A percentile compares a stretch with the other conserved stretches of the same genome.
These are phyloP conservation scores for Gorsachius magnificus DNA, from an alignment of 2,797 vertebrate genomes.

Conservation along the genomic window DNA sequence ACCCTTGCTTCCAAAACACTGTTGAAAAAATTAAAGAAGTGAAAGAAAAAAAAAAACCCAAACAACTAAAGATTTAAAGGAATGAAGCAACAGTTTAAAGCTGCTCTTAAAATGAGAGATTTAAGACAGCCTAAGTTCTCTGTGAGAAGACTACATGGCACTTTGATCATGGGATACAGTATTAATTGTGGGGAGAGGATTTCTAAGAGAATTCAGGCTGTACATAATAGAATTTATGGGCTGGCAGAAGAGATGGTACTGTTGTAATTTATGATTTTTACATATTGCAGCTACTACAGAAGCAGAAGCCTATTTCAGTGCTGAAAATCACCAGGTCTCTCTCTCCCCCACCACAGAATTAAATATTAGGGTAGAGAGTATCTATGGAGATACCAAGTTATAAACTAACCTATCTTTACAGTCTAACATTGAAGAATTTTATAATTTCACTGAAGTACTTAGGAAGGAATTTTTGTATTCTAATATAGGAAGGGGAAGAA, in stretches of 20 bases:
- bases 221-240: neutral
- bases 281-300: neutral
- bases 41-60: too few species aligned
- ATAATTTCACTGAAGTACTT: slow-evolving; percentile 52
- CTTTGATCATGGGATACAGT: neutral
- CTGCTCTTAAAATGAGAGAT: neutral
- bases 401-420: neutral
- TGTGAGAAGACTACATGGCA: neutral
- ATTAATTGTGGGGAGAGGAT: neutral
- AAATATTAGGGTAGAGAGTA: neutral
- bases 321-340: neutral
- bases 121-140: neutral
- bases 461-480: slow-evolving; percentile 24
- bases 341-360: neutral
- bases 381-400: neutral
- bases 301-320: neutral
- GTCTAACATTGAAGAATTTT: neutral
- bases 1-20: neutral
- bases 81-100: neutral
- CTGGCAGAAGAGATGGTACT: neutral
- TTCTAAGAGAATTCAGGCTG: neutral
- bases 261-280: neutral
- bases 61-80: neutral
- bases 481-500: slow-evolving; percentile 42
- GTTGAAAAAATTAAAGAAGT: neutral